phyloP scores from a whole-genome alignment of 2,888 invertebrate genomes.

The Plagiodera versicolora region DNA sequence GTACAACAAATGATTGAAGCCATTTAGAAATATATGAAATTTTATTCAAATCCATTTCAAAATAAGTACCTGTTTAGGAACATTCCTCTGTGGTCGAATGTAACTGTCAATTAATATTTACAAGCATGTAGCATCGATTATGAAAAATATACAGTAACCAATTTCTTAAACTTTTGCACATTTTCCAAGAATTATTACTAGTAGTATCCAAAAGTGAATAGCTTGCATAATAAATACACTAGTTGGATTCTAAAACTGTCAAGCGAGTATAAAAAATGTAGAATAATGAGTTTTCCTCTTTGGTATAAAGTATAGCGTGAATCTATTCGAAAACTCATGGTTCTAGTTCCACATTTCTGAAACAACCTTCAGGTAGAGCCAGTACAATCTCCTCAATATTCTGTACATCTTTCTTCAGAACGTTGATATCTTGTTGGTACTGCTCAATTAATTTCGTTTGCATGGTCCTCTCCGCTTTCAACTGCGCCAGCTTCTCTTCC shows the following conservation, averaged over 20 bases:
- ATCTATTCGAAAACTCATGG: slow-evolving; percentile 52
- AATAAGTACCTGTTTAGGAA: neutral
- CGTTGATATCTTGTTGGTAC: slow-evolving; percentile 76
- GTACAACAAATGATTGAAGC: too few relatives aligned
- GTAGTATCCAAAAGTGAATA: too few relatives aligned
- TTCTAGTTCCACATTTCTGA: slow-evolving; percentile 76
- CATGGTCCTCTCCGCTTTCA: slow-evolving; percentile 64
- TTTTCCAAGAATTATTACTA: neutral
- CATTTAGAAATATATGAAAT: neutral
- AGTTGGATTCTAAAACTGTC: neutral
- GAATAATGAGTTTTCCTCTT: slow-evolving; percentile 27
- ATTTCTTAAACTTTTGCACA: neutral
- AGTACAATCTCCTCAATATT: slow-evolving; percentile 81
- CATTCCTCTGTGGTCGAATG: neutral
- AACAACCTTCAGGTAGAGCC: slow-evolving; percentile 79
- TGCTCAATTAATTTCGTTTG: slow-evolving; percentile 71
- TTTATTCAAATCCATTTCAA: neutral
- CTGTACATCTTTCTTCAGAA: slow-evolving; percentile 73
- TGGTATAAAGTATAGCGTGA: slow-evolving; percentile 27
- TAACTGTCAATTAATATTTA: neutral
- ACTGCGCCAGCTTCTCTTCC: slow-evolving; percentile 71
- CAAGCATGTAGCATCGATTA: neutral
- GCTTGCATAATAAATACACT: too few relatives aligned
- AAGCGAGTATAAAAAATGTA: neutral
- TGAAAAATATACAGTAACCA: neutral